phyloP scores from a whole-genome alignment of 2,888 invertebrate species.

The Crematogaster levior region DNA sequence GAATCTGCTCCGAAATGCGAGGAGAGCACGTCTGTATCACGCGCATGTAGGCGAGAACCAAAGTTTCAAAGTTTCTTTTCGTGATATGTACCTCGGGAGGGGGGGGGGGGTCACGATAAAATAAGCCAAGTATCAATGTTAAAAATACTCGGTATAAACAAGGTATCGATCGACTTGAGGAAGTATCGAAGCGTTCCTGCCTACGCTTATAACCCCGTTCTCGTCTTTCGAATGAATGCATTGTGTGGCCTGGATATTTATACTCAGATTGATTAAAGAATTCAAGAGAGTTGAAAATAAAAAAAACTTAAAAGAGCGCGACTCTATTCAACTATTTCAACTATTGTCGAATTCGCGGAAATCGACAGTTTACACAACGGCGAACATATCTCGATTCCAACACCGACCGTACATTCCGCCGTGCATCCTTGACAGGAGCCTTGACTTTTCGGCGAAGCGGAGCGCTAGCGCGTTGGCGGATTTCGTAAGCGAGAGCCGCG shows the following conservation, averaged over 20 bases:
- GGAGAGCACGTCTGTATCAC: too few relatives aligned
- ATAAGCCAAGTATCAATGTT: constrained; percentile 5
- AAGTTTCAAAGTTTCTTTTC: neutral
- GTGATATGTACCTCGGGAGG: neutral
- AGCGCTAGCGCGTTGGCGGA: constrained; percentile 20
- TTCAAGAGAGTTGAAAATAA: neutral
- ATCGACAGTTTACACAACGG: neutral
- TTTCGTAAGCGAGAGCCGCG: constrained; percentile 30
- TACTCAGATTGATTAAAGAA: neutral
- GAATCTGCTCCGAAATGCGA: neutral
- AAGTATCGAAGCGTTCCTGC: constrained; percentile 13
- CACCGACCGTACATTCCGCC: neutral
- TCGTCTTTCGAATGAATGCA: constrained; percentile 5
- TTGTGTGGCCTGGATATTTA: neutral
- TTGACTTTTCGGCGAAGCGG: constrained; percentile 46
- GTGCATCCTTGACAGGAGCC: constrained; percentile 47
- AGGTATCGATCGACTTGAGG: constrained; percentile 9
- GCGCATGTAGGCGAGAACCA: neutral
- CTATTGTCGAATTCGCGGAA: neutral
- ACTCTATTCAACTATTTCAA: too few relatives aligned
- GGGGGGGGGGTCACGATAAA: neutral
- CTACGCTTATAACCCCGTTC: neutral
- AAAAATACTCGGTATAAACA: constrained; percentile 26
- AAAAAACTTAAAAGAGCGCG: neutral
- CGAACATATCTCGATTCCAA: neutral